A percentile compares a stretch with the other conserved stretches of the same genome.
Conservation (phyloP, 2,888 invertebrate genomes). For the Carcina quercana region DNA sequence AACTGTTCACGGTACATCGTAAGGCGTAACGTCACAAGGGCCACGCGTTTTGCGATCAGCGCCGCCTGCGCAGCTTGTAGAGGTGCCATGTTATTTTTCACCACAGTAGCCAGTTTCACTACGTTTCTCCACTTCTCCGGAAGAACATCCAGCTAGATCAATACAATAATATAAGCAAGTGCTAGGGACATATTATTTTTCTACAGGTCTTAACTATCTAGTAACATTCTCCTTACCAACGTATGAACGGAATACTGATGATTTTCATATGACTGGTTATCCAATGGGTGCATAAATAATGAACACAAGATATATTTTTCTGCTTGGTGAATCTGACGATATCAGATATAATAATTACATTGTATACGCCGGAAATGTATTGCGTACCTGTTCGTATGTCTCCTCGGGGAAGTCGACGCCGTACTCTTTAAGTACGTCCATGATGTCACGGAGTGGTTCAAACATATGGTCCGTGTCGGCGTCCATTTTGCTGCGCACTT, state of each 20-base stretch:
- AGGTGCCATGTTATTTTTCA: conserved; percentile 91
- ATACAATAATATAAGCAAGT: too few relatives aligned
- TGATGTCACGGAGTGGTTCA: conserved; percentile 89
- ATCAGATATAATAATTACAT: neutral
- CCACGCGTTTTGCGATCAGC: conserved; percentile 87
- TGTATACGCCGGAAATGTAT: conserved; percentile 8
- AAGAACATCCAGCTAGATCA: conserved; percentile 78
- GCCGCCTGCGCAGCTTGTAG: conserved; percentile 92
- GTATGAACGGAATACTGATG: conserved; percentile 55
- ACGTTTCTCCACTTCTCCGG: conserved; percentile 92
- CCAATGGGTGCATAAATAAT: neutral
- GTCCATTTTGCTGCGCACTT: conserved; percentile 81
- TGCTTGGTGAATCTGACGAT: neutral
- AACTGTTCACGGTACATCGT: conserved; percentile 85
- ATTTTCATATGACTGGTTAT: conserved; percentile 13
- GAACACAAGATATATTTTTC: too few relatives aligned
- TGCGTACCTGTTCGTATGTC: conserved; percentile 78
- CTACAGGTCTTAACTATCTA: neutral
- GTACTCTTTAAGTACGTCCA: conserved; percentile 87
- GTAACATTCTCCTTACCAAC: conserved; percentile 43
- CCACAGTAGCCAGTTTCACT: conserved; percentile 86
- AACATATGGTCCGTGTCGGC: conserved; percentile 89
- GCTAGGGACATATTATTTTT: too few relatives aligned
- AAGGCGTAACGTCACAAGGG: conserved; percentile 86
- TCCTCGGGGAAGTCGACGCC: conserved; percentile 91